Evolutionary conservation across 2,113 vertebrate species (phyloP), one percentile per base, ranked within the genome.

Genomic region (Pongo pygmaeus): DNA sequence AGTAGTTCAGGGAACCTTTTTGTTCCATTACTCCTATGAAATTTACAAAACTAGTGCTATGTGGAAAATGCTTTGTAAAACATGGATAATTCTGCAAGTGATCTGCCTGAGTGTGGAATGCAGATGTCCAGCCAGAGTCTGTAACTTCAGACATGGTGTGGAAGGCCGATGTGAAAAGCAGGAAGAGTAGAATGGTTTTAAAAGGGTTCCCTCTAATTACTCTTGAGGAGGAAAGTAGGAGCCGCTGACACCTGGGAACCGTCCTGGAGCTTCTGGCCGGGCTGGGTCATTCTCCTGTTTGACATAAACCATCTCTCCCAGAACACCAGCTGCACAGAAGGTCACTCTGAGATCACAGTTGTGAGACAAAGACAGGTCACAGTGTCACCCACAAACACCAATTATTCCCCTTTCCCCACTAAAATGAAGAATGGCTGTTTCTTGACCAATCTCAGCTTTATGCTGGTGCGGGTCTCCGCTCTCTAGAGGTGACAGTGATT

Each of bases 381-480:
- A 0, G 10, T 6, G 84, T 8, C 22, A n/a, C 13, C 55, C 40
- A 55, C 0, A 0, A 43, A 11, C 0, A 22, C 70, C 38, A 35
- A 35, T 50, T 17, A 5, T 5, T n/a, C 13, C 3, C 50, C 43
- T 3, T 35, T 23, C 55, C 64, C 0, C 0, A 48, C 46, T 55
- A 3, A 8, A 27, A 32, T 4, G 38, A 74, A 27, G 30, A 72
- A 8, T 22, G 9, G 18, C 79, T 23, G 8, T 5, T 80, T 52
- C 48, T 20, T n/a, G 14, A 4, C 72, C 91, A 8, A 9, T 57
- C 4, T 13, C 38, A 12, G 25, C 40, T 48, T 6, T 25, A 4
- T 27, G 38, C 27, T 8, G 0, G n/a, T 3, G 22, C 9, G 3
- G 25, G 32, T 20, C 18, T 32, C 5, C 70, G 48, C 32, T 5